A percentile compares a stretch with the other conserved stretches of the same genome.
phyloP scores from a whole-genome alignment of 2,888 invertebrate genomes.

The Dasypogon diadema region DNA sequence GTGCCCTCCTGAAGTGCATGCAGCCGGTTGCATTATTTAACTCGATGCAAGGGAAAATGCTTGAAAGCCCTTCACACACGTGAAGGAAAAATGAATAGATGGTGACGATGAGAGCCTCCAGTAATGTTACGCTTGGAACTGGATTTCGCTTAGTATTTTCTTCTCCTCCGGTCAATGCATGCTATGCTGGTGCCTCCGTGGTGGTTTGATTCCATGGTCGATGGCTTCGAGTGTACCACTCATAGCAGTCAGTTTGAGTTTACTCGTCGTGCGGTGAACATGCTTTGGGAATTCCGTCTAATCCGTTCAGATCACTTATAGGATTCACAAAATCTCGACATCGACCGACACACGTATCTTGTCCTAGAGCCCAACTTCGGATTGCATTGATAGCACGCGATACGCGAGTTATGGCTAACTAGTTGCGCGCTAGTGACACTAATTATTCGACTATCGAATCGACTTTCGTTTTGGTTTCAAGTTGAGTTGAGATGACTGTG shows the following conservation, averaged over 20 bases:
- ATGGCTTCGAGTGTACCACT: slow-evolving; percentile 65
- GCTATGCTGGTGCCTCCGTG: no score
- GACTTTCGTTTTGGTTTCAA: no score
- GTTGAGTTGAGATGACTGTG: neutral
- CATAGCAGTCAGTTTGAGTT: slow-evolving; percentile 68
- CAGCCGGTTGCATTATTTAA: slow-evolving; percentile 36
- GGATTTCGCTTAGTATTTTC: slow-evolving; percentile 1
- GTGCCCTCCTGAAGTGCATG: neutral
- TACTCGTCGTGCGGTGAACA: slow-evolving; percentile 68
- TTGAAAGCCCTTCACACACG: slow-evolving; percentile 28
- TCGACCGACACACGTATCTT: neutral
- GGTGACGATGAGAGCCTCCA: slow-evolving; percentile 4
- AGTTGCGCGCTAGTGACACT: neutral
- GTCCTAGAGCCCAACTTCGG: neutral
- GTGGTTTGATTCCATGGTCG: slow-evolving; percentile 61
- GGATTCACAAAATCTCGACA: slow-evolving; percentile 21
- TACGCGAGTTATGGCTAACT: slow-evolving; percentile 12
- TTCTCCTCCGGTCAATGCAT: slow-evolving; percentile 50
- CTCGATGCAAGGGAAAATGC: slow-evolving; percentile 25
- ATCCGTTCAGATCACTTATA: slow-evolving; percentile 46
- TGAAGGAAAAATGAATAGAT: slow-evolving; percentile 12
- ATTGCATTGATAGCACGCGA: slow-evolving; percentile 3
- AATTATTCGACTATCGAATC: neutral
- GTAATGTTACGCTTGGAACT: neutral
- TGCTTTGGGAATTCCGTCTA: slow-evolving; percentile 59